phyloP scores from a whole-genome alignment of 2,113 vertebrate genomes.

The Lepus europaeus region DNA sequence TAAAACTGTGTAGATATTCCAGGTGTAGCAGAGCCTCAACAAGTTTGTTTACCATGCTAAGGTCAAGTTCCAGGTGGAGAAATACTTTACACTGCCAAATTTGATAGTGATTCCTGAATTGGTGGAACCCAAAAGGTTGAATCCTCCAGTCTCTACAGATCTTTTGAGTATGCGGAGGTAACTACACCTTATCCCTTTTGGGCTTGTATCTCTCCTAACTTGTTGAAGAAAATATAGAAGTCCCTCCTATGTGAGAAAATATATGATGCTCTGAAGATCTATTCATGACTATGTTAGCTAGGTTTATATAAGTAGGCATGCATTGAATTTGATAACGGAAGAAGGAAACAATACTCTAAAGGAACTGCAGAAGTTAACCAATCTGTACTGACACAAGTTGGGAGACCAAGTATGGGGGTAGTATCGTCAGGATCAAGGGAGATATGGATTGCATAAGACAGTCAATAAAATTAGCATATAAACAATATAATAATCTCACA shows the following conservation, averaged over 20 bases:
- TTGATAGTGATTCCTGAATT: not conserved
- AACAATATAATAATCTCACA: not conserved
- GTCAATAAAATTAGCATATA: not conserved
- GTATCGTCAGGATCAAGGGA: not conserved
- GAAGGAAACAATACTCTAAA: not conserved
- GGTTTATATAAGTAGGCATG: not conserved
- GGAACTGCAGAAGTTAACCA: not conserved
- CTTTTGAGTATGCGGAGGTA: not conserved
- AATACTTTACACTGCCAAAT: not conserved
- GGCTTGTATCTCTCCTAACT: not conserved
- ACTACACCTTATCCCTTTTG: not conserved
- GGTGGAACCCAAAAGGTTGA: not conserved
- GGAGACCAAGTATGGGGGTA: not conserved
- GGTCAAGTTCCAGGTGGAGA: not conserved
- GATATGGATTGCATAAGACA: not conserved
- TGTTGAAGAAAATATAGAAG: not conserved
- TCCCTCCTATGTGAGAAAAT: not conserved
- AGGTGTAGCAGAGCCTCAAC: not conserved
- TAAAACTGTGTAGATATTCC: not conserved
- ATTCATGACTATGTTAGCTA: not conserved
- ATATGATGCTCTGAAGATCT: not conserved
- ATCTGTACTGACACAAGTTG: fast-evolving
- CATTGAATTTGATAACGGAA: not conserved
- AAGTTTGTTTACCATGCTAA: not conserved
- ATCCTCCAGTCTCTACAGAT: not conserved